Conservation (phyloP, 2,797 vertebrate genomes). For the Steatocranus sp. region DNA sequence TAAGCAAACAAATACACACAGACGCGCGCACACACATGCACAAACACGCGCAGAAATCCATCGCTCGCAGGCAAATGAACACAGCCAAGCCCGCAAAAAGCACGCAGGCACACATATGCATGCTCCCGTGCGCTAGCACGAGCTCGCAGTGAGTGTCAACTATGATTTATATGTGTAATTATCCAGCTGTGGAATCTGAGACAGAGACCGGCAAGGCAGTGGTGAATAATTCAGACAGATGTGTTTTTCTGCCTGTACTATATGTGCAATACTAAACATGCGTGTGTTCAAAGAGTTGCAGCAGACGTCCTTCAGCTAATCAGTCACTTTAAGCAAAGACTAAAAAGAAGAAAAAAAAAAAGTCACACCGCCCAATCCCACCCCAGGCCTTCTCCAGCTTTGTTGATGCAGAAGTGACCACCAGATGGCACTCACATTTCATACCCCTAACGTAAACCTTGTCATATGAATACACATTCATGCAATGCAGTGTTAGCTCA, state of each 20-base stretch:
- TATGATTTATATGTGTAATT: constrained; percentile 75
- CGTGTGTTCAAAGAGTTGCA: constrained; percentile 29
- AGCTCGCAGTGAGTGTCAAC: constrained; percentile 49
- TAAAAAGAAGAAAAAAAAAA: background rate
- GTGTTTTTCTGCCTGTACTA: constrained; percentile 23
- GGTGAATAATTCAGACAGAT: constrained; percentile 63
- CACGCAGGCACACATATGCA: background rate
- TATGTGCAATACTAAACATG: constrained; percentile 14
- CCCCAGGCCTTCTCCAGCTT: background rate
- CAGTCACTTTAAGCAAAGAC: constrained; percentile 8
- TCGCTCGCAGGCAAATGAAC: background rate
- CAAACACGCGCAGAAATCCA: background rate
- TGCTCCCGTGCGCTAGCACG: constrained; percentile 7
- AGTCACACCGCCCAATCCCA: background rate
- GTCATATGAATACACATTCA: background rate
- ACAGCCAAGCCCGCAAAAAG: background rate
- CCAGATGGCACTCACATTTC: constrained; percentile 70
- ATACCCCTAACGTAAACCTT: background rate
- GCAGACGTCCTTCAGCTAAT: constrained; percentile 18
- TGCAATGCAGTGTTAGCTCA: background rate
- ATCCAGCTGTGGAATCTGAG: constrained; percentile 64
- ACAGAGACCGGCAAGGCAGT: constrained; percentile 32
- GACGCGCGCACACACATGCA: background rate
- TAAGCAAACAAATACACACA: background rate
- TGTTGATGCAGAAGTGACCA: constrained; percentile 27